Evolutionary conservation across 2,888 invertebrate species (phyloP), one percentile per base, ranked within the genome.

Genomic region (Hololepta plana): DNA sequence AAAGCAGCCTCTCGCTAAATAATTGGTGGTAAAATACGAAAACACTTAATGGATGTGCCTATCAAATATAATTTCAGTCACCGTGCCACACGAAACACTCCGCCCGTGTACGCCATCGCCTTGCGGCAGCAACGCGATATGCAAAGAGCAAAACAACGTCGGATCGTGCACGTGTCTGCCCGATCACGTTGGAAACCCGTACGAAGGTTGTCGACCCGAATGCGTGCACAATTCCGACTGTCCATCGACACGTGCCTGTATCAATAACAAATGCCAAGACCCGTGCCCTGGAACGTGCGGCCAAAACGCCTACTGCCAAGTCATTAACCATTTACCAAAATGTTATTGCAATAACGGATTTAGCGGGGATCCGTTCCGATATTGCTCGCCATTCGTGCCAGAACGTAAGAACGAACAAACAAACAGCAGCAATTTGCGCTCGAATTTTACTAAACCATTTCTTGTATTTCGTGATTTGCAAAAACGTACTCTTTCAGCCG

Each of bases 131-230:
- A 77, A 79, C 51, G 74, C 79, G n/a, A 61, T 68, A 37, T 80
- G 79, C 47, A 64, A 65, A 47, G 72, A 73, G 43, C 68, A 71
- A 51, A 71, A 71, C 38, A 67, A 63, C 30, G 75, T 73, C 20
- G 77, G 75, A 33, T 68, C 76, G 22, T 81, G 81, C 45, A 63
- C 66, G 37, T 77, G 77, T 46, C 49, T 68, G 29, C 61, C 68
- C 4, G 72, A 72, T 35, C 73, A 73, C 50, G 64, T 70, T 39
- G 81, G 82, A 38, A 74, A 80, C 47, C 80, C 81, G 20, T 77
- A 74, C 43, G 68, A 73, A 55, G 66, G 67, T 30, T 77, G 77
- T 44, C 62, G 69, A 45, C 72, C 72, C 13, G 72, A 72, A 50
- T 73, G 72, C 44, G 54, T 67, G 38, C 55, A 67, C 22, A 68